phyloP scores from a whole-genome alignment of 2,113 vertebrate genomes.

The Mesitornis unicolor region DNA sequence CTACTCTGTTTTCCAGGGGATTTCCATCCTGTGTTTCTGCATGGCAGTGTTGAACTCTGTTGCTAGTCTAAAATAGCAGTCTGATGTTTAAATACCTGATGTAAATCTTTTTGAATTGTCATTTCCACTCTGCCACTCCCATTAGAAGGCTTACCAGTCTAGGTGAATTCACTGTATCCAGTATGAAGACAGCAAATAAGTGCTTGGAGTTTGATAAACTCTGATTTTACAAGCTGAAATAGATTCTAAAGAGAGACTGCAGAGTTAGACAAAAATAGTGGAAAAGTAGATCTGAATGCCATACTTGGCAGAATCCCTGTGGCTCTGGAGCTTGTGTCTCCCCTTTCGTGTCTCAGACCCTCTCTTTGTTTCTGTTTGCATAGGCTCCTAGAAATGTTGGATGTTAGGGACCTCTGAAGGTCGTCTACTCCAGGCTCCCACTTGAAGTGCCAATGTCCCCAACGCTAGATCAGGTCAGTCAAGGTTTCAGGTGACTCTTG shows the following conservation, averaged over 20 bases:
- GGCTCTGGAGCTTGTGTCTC: neutral
- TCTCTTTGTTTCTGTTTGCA: slow-evolving; percentile 14
- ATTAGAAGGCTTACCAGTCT: neutral
- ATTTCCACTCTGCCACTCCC: neutral
- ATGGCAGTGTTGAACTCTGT: neutral
- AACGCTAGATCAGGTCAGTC: neutral
- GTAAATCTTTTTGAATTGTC: neutral
- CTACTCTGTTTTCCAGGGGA: neutral
- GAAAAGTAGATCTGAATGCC: neutral
- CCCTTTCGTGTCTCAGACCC: neutral
- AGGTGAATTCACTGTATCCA: neutral
- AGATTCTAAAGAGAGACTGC: neutral
- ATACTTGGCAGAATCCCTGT: neutral
- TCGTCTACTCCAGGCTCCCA: neutral
- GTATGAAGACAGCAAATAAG: neutral
- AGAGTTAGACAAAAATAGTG: neutral
- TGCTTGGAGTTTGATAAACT: neutral
- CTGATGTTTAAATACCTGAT: neutral
- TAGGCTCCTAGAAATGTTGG: slow-evolving; percentile 4
- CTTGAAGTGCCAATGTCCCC: neutral
- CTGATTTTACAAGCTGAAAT: neutral
- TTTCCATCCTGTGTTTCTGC: neutral
- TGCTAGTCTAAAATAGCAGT: neutral
- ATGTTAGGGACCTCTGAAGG: neutral
- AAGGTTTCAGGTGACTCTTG: neutral